Evolutionary conservation across 1,140 invertebrate genomes (phyloP).

Genomic region (Tetragonula clypearis): DNA sequence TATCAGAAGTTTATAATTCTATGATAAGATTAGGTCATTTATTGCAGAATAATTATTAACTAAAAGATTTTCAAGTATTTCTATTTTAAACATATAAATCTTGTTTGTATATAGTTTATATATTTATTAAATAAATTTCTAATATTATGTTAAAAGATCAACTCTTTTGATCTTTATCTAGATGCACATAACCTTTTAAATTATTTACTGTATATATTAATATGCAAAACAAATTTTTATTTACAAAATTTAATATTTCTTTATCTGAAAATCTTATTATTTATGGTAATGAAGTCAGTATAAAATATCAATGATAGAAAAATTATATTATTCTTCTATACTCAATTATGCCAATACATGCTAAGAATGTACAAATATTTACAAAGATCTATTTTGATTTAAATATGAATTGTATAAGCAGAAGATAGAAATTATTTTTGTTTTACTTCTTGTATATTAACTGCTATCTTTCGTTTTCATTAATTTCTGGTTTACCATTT

Average conservation of each 20-base stretch:
- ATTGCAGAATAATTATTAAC: not conserved
- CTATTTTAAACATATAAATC: not conserved
- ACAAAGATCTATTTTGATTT: conserved; percentile 24
- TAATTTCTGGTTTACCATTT: conserved; percentile 81
- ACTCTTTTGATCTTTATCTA: not conserved
- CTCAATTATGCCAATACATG: not conserved
- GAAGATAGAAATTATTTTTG: conserved; percentile 58
- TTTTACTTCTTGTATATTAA: conserved; percentile 75
- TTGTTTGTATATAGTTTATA: too few species aligned
- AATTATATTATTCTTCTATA: not conserved
- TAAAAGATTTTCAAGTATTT: not conserved
- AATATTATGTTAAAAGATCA: not conserved
- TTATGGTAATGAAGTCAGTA: not conserved
- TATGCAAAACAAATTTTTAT: not conserved
- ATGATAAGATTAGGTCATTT: not conserved
- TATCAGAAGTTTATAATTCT: not conserved
- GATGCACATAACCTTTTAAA: not conserved
- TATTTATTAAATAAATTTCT: not conserved
- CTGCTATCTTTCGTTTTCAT: conserved; percentile 81
- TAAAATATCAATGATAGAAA: not conserved
- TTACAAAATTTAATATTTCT: not conserved
- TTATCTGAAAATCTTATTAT: not conserved
- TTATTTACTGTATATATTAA: not conserved
- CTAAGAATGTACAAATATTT: conserved; percentile 2
- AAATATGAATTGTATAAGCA: conserved; percentile 29